Evolutionary conservation across 2,888 invertebrate genomes (phyloP).

Genomic region (Napeogenes inachia): DNA sequence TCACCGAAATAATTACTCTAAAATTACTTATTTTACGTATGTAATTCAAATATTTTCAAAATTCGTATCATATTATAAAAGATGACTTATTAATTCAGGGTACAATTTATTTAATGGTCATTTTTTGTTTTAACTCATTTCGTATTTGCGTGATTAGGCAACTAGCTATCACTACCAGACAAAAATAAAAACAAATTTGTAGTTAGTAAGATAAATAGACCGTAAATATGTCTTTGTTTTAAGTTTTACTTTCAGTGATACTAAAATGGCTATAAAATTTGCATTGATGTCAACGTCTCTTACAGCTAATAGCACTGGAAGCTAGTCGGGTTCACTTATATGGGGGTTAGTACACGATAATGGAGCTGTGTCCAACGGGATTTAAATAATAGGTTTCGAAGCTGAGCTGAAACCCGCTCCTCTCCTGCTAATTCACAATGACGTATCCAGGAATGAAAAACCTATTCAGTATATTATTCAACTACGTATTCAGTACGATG

Average conservation of each 20-base stretch:
- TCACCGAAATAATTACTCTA: too few relatives aligned
- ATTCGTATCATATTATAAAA: too few relatives aligned
- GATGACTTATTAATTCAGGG: too few relatives aligned
- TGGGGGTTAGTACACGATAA: constrained; percentile 45
- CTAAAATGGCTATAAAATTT: constrained; percentile 15
- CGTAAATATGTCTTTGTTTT: not conserved
- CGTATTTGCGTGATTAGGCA: too few relatives aligned
- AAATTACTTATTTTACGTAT: too few relatives aligned
- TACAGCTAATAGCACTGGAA: constrained; percentile 40
- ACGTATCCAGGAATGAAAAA: constrained; percentile 23
- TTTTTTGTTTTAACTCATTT: too few relatives aligned
- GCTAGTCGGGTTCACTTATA: constrained; percentile 51
- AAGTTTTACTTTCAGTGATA: constrained; percentile 6
- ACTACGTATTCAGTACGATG: too few relatives aligned
- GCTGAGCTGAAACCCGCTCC: constrained; percentile 31
- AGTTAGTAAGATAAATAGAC: not conserved
- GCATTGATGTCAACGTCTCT: constrained; percentile 24
- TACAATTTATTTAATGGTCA: too few relatives aligned
- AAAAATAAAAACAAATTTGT: too few relatives aligned
- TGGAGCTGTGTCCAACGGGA: constrained; percentile 61
- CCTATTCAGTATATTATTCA: too few relatives aligned
- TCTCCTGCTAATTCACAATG: constrained; percentile 46
- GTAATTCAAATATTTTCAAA: too few relatives aligned
- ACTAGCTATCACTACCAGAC: too few relatives aligned
- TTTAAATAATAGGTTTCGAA: constrained; percentile 63